A percentile compares a stretch with the other conserved stretches of the same genome.
Evolutionary conservation across 2,888 invertebrate genomes (phyloP).

Genomic region (Nomada ruficornis): DNA sequence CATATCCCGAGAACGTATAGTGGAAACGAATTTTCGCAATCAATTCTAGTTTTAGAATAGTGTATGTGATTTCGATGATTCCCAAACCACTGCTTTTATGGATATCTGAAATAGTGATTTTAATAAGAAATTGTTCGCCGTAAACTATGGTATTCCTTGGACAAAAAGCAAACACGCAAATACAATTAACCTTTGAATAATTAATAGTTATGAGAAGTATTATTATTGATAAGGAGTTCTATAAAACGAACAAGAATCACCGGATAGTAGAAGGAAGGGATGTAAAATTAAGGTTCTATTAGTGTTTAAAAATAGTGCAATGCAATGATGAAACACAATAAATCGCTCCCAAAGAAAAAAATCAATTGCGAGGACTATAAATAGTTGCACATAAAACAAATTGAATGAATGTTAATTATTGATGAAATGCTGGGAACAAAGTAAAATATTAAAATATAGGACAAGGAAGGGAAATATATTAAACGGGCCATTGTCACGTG

Average conservation of each 20-base stretch:
- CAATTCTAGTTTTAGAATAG: constrained; percentile 3
- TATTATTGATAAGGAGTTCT: no score
- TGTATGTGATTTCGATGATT: neutral
- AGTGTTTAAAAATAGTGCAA: no score
- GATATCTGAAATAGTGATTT: neutral
- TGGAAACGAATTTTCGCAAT: constrained; percentile 10
- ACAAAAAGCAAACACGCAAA: neutral
- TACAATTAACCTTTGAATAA: no score
- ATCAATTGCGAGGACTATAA: no score
- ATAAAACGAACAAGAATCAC: no score
- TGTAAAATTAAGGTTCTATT: no score
- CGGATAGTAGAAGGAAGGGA: no score
- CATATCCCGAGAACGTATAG: neutral
- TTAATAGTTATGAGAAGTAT: no score
- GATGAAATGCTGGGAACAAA: neutral
- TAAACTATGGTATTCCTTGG: neutral
- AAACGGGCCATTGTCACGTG: constrained; percentile 26
- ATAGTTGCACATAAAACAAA: neutral
- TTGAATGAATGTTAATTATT: neutral
- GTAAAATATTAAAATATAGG: neutral
- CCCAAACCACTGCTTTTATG: neutral
- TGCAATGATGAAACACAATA: no score
- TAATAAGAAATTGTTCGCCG: neutral
- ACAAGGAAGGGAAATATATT: constrained; percentile 2
- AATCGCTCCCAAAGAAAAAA: no score